These are phyloP conservation scores for Sebastes dallii DNA, from an alignment of 2,797 vertebrate genomes.

Conservation along the genomic window DNA sequence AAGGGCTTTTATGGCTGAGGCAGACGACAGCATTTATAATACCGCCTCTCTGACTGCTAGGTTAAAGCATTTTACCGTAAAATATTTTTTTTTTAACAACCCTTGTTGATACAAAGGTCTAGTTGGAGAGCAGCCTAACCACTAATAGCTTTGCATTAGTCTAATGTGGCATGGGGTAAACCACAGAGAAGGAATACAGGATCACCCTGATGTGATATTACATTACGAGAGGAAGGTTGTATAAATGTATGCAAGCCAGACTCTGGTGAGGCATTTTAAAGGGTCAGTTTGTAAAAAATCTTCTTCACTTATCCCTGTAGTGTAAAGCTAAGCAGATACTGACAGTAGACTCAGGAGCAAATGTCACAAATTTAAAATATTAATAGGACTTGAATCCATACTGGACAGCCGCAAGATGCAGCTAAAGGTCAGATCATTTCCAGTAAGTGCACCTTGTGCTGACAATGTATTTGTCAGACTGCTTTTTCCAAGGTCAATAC, in stretches of 20 bases:
- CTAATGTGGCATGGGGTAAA: not conserved
- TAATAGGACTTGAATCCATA: not conserved
- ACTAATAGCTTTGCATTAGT: not conserved
- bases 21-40: not conserved
- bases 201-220: not conserved
- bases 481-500: not conserved
- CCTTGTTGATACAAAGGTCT: not conserved
- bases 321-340: not conserved
- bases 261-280: not conserved
- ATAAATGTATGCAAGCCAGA: not conserved
- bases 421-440: not conserved
- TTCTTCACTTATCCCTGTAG: not conserved
- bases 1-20: not conserved
- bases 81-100: not conserved
- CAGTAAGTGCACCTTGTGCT: not conserved
- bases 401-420: not conserved
- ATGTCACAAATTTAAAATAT: not conserved
- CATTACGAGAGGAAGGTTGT: not conserved
- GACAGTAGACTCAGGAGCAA: not conserved
- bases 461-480: not conserved
- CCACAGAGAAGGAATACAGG: not conserved
- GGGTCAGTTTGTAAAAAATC: not conserved
- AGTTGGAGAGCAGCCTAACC: not conserved
- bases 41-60: not conserved
- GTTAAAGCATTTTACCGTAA: conserved; percentile 7